phyloP scores from a whole-genome alignment of 2,797 vertebrate species.

The Mus spretus region DNA sequence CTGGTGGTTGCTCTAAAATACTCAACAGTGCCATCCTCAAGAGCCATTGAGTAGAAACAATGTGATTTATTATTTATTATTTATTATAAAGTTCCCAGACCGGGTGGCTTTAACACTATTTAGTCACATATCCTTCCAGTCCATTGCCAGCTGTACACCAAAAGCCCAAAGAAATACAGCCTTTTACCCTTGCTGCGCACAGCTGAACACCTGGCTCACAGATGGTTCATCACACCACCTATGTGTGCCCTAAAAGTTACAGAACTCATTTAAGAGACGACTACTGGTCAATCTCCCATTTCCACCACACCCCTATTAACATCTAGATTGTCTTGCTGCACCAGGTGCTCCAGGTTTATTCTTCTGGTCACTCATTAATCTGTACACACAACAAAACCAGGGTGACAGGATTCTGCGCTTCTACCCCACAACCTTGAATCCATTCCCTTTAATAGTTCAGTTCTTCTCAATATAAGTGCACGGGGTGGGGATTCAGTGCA shows the following conservation, averaged over 20 bases:
- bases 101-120: neutral
- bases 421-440: neutral
- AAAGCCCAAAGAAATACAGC: neutral
- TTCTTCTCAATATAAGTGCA: neutral
- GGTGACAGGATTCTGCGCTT: neutral
- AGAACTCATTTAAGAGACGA: neutral
- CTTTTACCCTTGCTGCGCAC: neutral
- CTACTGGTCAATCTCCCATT: neutral
- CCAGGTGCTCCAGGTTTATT: neutral
- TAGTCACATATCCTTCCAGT: neutral
- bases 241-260: neutral
- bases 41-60: neutral
- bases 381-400: slow-evolving; percentile 21
- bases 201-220: neutral
- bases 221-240: neutral
- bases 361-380: slow-evolving; percentile 24
- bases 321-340: neutral
- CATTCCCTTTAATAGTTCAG: slow-evolving; percentile 28
- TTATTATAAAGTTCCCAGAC: neutral
- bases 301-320: neutral
- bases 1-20: slow-evolving; percentile 11
- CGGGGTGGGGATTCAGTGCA: neutral
- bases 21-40: neutral
- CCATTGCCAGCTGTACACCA: neutral
- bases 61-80: neutral